A percentile compares a stretch with the other conserved stretches of the same genome.
Evolutionary conservation across 1,140 invertebrate species (phyloP).

Genomic region (Sarcophaga peregrina): DNA sequence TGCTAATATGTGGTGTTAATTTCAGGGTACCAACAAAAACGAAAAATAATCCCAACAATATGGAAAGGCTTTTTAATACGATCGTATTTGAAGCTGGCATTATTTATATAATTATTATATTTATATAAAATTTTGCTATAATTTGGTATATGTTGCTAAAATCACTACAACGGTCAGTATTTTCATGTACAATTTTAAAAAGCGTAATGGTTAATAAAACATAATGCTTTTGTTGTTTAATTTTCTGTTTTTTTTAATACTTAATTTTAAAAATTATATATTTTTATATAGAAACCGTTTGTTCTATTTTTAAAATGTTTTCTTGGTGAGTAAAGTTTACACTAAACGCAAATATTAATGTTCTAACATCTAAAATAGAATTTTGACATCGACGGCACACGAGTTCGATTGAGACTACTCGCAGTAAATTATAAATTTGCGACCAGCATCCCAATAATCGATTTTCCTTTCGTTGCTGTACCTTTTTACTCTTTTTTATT

Average conservation of each 20-base stretch:
- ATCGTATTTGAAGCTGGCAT: constrained; percentile 71
- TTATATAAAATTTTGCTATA: not conserved
- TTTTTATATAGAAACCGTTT: constrained; percentile 11
- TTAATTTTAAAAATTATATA: constrained; percentile 21
- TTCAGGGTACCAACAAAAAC: constrained; percentile 94
- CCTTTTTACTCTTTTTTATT: not conserved
- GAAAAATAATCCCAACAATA: constrained; percentile 94
- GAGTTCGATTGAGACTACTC: constrained; percentile 30
- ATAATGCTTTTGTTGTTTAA: too few relatives aligned
- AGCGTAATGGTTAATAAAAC: not conserved
- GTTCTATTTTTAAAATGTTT: constrained; percentile 4
- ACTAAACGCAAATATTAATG: constrained; percentile 26
- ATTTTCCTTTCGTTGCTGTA: constrained; percentile 5
- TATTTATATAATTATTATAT: constrained; percentile 26
- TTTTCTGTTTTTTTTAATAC: not conserved
- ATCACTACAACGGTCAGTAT: not conserved
- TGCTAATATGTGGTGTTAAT: constrained; percentile 89
- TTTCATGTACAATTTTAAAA: not conserved
- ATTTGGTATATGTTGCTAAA: not conserved
- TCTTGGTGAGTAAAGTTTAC: not conserved
- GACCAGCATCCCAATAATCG: constrained; percentile 10
- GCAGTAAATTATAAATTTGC: constrained; percentile 1
- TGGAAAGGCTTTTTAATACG: constrained; percentile 88
- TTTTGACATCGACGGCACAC: constrained; percentile 27
- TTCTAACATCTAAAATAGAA: not conserved